A percentile compares a stretch with the other conserved stretches of the same genome.
Evolutionary conservation across 37 sponge, comb jelly and placozoan genomes (phyloP).

Genomic region (Beroe ovata): DNA sequence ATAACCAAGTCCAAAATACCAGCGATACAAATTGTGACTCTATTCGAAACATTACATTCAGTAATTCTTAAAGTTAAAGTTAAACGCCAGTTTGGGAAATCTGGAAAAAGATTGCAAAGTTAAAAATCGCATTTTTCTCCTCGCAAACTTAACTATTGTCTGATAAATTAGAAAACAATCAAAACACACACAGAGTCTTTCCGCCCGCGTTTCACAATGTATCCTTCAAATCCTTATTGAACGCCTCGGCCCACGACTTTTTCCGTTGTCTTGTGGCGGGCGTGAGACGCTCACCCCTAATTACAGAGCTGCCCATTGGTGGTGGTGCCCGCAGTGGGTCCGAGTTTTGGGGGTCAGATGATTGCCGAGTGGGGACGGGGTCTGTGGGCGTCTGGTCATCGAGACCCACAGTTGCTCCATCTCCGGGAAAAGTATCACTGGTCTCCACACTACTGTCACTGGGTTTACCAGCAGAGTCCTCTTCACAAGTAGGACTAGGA

Average conservation of each 20-base stretch:
- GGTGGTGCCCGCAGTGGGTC: not conserved
- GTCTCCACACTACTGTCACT: not conserved
- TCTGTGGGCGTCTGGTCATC: not conserved
- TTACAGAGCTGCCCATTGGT: not conserved
- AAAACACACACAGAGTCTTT: not conserved
- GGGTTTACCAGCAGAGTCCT: not conserved
- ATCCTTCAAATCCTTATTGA: not conserved
- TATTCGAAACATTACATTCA: no score
- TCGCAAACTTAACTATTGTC: no score
- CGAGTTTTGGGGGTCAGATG: not conserved
- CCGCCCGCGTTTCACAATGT: not conserved
- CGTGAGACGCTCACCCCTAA: constrained; percentile 11
- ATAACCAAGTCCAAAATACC: no score
- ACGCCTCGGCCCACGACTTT: constrained; percentile 17
- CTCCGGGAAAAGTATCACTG: not conserved
- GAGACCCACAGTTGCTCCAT: not conserved
- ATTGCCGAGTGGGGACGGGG: not conserved
- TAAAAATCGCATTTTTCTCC: no score
- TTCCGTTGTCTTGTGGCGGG: constrained; percentile 9
- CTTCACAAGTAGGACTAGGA: not conserved
- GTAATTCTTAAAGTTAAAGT: no score
- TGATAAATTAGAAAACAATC: not conserved
- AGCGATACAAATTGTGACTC: no score
- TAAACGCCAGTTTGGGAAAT: no score
- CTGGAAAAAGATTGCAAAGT: no score